Percentiles rank a stretch among this genome's conserved stretches.
Evolutionary conservation across 2,113 vertebrate genomes (phyloP).

Genomic region (Leucopternis melanops): DNA sequence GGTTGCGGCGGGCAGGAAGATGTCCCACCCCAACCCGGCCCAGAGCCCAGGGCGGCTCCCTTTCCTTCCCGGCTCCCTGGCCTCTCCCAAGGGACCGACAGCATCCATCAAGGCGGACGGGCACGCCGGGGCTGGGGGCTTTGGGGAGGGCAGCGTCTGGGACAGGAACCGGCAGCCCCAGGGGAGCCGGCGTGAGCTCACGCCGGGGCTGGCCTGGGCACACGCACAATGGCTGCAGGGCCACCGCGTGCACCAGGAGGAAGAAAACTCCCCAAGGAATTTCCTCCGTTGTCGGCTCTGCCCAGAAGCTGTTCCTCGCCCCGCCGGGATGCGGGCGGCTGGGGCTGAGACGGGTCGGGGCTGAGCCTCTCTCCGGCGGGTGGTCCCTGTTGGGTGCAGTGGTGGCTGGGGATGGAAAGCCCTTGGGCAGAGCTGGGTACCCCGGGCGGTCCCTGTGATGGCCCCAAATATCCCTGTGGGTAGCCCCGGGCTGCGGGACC

Average conservation of each 20-base stretch:
- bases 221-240: background rate
- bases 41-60: background rate
- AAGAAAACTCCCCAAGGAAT: slow-evolving; percentile 50
- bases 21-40: background rate
- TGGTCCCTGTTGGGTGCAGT: background rate
- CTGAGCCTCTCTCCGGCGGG: accelerated
- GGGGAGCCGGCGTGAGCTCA: background rate
- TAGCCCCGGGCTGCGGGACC: background rate
- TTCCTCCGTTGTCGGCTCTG: background rate
- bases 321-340: accelerated
- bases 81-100: background rate
- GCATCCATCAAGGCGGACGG: background rate
- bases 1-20: background rate
- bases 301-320: background rate
- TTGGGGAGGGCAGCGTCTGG: background rate
- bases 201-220: background rate
- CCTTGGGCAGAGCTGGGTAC: background rate
- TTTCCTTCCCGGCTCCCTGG: slow-evolving; percentile 23
- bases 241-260: background rate
- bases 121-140: background rate
- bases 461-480: accelerated
- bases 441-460: accelerated
- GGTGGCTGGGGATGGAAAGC: background rate
- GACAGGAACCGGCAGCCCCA: background rate
- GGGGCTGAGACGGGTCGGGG: background rate